These are phyloP conservation scores for Phycodurus eques DNA, from an alignment of 2,113 vertebrate genomes.

Conservation along the genomic window DNA sequence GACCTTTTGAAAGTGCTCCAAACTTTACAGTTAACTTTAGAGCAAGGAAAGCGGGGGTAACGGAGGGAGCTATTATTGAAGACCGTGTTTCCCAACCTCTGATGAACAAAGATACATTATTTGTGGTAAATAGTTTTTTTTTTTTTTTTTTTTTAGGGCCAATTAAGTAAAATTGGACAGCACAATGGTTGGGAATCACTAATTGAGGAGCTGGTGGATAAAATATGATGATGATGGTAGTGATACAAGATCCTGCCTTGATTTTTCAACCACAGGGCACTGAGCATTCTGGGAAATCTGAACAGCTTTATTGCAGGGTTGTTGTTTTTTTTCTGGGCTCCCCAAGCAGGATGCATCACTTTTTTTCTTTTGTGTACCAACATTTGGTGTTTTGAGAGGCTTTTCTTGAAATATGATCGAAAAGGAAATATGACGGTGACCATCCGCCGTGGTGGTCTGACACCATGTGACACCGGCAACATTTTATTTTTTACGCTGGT, in stretches of 20 bases:
- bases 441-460: no score
- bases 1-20: conserved; percentile 56
- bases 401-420: not conserved
- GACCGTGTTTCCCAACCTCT: conserved; percentile 22
- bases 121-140: no score
- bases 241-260: conserved; percentile 29
- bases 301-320: conserved; percentile 7
- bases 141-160: no score
- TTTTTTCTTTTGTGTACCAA: conserved; percentile 39
- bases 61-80: not conserved
- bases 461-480: not conserved
- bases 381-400: conserved; percentile 33
- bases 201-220: not conserved
- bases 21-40: conserved; percentile 66
- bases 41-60: conserved; percentile 38
- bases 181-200: not conserved
- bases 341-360: conserved; percentile 19
- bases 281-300: conserved; percentile 29
- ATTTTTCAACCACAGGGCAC: conserved; percentile 4
- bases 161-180: not conserved
- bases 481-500: not conserved
- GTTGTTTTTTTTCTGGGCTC: not conserved
- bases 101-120: not conserved
- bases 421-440: not conserved
- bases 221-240: not conserved